Evolutionary conservation across 2,888 invertebrate genomes (phyloP).

Genomic region (Mactromeris polynyma): DNA sequence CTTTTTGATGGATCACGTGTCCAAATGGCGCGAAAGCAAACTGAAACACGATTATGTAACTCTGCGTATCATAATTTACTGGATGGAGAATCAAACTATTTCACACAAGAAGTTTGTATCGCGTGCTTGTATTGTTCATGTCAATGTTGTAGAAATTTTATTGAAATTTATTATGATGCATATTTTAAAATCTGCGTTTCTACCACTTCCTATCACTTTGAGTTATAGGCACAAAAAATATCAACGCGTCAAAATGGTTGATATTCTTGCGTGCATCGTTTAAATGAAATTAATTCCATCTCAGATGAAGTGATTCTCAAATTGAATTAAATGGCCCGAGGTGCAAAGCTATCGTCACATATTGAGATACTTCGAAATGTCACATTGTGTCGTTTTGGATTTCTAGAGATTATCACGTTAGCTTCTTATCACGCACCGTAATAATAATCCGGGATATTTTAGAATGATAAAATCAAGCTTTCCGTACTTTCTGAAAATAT

Average conservation of each 20-base stretch:
- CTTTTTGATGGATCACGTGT: conserved; percentile 5
- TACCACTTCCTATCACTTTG: neutral
- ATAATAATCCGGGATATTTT: neutral
- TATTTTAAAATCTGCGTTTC: neutral
- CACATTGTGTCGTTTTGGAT: neutral
- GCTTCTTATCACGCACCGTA: conserved; percentile 5
- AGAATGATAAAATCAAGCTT: conserved; percentile 9
- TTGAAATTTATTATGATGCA: conserved; percentile 8
- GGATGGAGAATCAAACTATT: neutral
- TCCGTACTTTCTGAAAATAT: neutral
- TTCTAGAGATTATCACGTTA: neutral
- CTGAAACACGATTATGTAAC: neutral
- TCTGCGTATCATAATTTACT: neutral
- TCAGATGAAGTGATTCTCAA: neutral
- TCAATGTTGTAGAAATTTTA: neutral
- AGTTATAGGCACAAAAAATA: neutral
- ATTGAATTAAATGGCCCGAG: conserved; percentile 9
- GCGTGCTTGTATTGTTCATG: neutral
- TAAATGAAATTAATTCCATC: neutral
- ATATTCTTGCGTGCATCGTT: neutral
- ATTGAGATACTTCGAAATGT: neutral
- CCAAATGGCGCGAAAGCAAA: conserved; percentile 10
- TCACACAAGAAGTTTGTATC: neutral
- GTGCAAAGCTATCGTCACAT: neutral
- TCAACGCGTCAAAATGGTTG: neutral